Evolutionary conservation across 2,888 invertebrate genomes (phyloP), one percentile per base, ranked within the genome.

Genomic region (Nymphalis polychloros): DNA sequence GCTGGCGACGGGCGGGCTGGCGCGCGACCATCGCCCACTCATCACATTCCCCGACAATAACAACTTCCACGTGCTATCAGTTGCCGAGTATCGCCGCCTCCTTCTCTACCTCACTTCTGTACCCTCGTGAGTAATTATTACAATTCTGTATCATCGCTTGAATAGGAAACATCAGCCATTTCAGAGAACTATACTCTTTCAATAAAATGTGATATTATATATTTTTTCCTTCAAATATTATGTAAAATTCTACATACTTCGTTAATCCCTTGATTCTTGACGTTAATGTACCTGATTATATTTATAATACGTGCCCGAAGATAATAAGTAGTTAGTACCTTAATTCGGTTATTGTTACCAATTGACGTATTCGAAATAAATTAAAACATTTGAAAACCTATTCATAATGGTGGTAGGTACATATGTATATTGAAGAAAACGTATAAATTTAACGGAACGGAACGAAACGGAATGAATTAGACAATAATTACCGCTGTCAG

Each of bases 41-140:
- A 96, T 99, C 83, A 98, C 98, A 76, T 98, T 99, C 92, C 98
- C 98, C 52, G 99, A 99, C 92, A 95, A 97, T 88, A 96, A 96
- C 83, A 97, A 97, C 91, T 97, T 97, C 86, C 96, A 97, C 82
- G 93, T 95, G 75, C 92, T 98, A 75, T 94, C 94, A 66, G 97
- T 98, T 78, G 94, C 96, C 70, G 98, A 98, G 85, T 99, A 98
- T 92, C 96, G 96, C 84, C 96, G 97, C 84, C 94, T 99, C 80
- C 95, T 98, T 90, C 94, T 97, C 82, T 99, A 99, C 94, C 95
- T 99, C 87, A 97, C 98, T 72, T 97, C 98, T 82, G 97, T 99
- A 83, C 98, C 98, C 89, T 96, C 98, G 98, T 98, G 93, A 96
- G 97, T 94, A 68, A 55, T 49, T 27, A 17, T n/a, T 16, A 27